These are phyloP conservation scores for Lamprotornis superbus DNA, from an alignment of 2,113 vertebrate species.

Conservation along the genomic window DNA sequence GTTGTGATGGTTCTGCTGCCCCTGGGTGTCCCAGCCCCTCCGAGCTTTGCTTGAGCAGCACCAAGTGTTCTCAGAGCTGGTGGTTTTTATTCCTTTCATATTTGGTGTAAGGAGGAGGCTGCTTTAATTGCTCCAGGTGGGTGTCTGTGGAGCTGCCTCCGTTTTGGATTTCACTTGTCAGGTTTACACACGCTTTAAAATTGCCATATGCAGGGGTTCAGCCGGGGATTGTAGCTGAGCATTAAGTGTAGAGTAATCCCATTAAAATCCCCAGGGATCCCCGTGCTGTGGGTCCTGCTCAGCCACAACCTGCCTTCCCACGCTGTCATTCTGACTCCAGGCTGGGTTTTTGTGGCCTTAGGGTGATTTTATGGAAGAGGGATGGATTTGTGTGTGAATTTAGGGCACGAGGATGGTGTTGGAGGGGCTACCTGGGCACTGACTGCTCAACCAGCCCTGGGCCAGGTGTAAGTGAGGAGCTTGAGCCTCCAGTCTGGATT, in stretches of 20 bases:
- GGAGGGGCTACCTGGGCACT: background rate
- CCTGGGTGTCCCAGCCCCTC: background rate
- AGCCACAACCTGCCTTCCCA: background rate
- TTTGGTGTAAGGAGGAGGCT: background rate
- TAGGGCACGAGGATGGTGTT: background rate
- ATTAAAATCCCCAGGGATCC: background rate
- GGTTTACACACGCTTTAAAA: background rate
- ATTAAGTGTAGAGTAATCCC: background rate
- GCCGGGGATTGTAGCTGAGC: background rate
- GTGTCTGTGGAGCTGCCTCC: background rate
- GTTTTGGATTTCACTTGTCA: background rate
- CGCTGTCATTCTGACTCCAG: accelerated
- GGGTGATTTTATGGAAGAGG: background rate
- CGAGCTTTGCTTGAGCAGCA: background rate
- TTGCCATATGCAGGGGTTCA: background rate
- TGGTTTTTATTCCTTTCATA: background rate
- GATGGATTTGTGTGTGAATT: background rate
- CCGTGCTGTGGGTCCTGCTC: background rate
- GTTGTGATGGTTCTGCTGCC: background rate
- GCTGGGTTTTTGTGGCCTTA: background rate
- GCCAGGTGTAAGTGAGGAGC: background rate
- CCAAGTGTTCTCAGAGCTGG: background rate
- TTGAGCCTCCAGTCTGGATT: background rate
- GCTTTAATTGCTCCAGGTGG: background rate
- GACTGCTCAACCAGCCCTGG: background rate